Evolutionary conservation across 2,113 vertebrate species (phyloP), one percentile per base, ranked within the genome.

Genomic region (Gasterosteus nipponicus): DNA sequence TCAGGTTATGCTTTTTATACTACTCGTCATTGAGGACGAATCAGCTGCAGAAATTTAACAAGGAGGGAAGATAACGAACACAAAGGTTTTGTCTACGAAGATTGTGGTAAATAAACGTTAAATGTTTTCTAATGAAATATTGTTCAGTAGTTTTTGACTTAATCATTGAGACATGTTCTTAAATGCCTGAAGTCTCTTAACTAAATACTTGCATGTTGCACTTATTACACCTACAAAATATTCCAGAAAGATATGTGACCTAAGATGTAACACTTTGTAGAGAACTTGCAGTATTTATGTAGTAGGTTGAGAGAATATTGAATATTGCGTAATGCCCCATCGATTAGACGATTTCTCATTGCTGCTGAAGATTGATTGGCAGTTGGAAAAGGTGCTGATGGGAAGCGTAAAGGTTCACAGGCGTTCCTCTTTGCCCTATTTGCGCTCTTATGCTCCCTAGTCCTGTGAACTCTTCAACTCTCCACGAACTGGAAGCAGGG

Each of bases 391-490:
- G 31, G 60, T 38, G 39, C 26, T 73, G 33, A 70, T 75, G 46
- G 72, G 42, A 78, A 26, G 49, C 46, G 60, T 57, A 77, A 71
- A 80, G 62, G 81, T 78, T 59, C 35, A 51, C 39, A 67, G 29
- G 56, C 46, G 33, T 67, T 77, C 65, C 46, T 19, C 49, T 49
- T 51, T 72, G 73, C 47, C 64, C 78, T 46, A 12, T 0, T 31
- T 33, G 58, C n/a, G 10, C 80, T 73, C 64, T 29, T 70, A 65
- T 80, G 76, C 83, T 78, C 83, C 84, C 53, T 38, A 46, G 73
- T 81, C 80, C 77, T 68, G 49, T 87, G 82, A 92, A 93, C 91
- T 89, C 72, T 81, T 91, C 83, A 91, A 89, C 91, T 88, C 64
- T 42, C 38, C 16, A 35, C 86, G 88, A 93, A 90, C 90, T 82